Evolutionary conservation across 2,797 vertebrate species (phyloP).

Genomic region (Enteromius afrohamiltoni): DNA sequence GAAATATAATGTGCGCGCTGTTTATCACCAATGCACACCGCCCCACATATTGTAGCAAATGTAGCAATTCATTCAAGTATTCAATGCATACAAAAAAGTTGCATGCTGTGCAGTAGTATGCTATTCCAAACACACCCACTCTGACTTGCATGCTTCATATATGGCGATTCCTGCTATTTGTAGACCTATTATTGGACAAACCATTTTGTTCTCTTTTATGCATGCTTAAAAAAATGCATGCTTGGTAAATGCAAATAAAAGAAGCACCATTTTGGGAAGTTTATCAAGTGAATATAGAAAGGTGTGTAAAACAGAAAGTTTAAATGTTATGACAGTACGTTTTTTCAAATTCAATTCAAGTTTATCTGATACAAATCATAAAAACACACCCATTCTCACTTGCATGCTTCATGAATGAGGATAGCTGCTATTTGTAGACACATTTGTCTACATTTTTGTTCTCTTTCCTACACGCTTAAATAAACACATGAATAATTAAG

Average conservation of each 20-base stretch:
- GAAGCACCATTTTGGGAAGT: not conserved
- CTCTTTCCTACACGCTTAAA: not conserved
- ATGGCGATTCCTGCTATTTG: conserved; percentile 43
- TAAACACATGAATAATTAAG: not conserved
- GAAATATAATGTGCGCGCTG: not conserved
- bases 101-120: not conserved
- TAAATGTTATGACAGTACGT: not conserved
- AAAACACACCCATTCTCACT: not conserved
- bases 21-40: not conserved
- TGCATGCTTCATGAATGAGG: conserved; percentile 38
- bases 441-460: not conserved
- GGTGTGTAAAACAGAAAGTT: not conserved
- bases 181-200: not conserved
- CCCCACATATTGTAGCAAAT: not conserved
- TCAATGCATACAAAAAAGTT: not conserved
- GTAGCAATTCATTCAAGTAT: not conserved
- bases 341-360: not conserved
- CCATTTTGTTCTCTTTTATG: not conserved
- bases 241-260: not conserved
- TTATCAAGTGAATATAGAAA: not conserved
- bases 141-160: conserved; percentile 31
- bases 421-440: conserved; percentile 42
- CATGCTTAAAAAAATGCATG: not conserved
- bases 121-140: not conserved
- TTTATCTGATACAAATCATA: no score